Evolutionary conservation across 2,888 invertebrate species (phyloP), one percentile per base, ranked within the genome.

Genomic region (Drosophila mettleri): DNA sequence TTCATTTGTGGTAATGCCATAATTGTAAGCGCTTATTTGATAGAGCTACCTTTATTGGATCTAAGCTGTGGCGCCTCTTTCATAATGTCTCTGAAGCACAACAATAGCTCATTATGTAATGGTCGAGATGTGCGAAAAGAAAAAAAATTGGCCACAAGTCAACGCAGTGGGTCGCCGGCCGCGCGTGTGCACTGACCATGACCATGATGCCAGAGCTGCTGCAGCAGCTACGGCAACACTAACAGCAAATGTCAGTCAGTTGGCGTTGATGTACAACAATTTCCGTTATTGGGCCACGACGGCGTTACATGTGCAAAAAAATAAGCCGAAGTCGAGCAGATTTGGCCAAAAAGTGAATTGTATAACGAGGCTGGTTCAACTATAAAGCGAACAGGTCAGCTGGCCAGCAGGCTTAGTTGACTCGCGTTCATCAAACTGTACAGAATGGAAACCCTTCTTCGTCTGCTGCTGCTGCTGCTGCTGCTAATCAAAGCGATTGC

Each of bases 131-230:
- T 84, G 84, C 89, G 88, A 89, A 89, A 85, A 67, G 20, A 63
- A 58, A 43, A 24, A 43, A 51, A 51, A 16, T 74, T 81, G 85
- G 70, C 78, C 74, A 74, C 72, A 60, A 81, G 78, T 73, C 73
- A 46, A 22, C 66, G 52, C 63, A 38, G 86, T 75, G 69, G 80
- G 76, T 70, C 67, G 88, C 41, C 52, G 60, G 41, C 51, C 39
- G 52, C 8, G 46, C 24, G 78, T 86, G 86, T 85, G 82, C 89
- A 89, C 84, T 90, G 90, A 89, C 91, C 90, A 89, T 89, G 90
- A 83, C 88, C 88, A 78, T 89, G 88, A 63, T 66, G 80, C 67
- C 61, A 36, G 38, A 39, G 39, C 66, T 63, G 20, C 48, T 41
- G 51, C 38, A 46, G 45, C 52, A 59, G 20, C 45, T 63, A 46